Evolutionary conservation across 2,797 vertebrate species (phyloP), one percentile per base, ranked within the genome.

Genomic region (Carcharodon carcharias): DNA sequence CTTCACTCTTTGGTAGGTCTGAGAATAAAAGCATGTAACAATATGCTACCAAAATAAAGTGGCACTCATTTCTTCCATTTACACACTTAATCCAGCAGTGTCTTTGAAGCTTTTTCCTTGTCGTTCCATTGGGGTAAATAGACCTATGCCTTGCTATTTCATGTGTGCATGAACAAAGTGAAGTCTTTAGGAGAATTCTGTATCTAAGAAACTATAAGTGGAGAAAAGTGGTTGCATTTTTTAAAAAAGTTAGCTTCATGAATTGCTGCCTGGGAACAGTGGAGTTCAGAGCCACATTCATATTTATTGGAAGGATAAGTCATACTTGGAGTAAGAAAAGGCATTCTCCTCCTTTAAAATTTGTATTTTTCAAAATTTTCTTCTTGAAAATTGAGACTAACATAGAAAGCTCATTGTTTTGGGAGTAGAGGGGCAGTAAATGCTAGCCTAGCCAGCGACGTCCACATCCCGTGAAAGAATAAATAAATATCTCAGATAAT

Each of bases 1-100:
- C 97, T 99, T 96, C 99, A 99, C 97, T 99, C 99, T 89, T 98
- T 99, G 99, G 99, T 99, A 98, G 96, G 98, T 95, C 54, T 77
- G 69, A 58, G 94, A 77, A 73, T 35, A 71, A 65, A 67, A 45
- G 6, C 35, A 67, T 67, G n/a, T 31, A 67, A 21, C 40, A 67
- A 95, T 71, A 67, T 26, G 23, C 93, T 69, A 67, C 26, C 63
- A 67, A 56, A 95, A 95, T 73, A 71, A 54, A 73, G 23, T n/a
- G 61, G 88, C 56, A 65, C n/a, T 67, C 18, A 45, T n/a, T 50
- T 93, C 45, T 67, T 93, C 91, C 91, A 3, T 93, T 93, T n/a
- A 14, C n/a, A 65, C 61, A 93, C 18, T 92, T n/a, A 28, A 67
- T 67, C 91, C 40, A 61, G 91, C 21, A 93, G 18, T 93, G 35